phyloP scores from a whole-genome alignment of 1,140 invertebrate genomes.

The Chrysoperla carnea region DNA sequence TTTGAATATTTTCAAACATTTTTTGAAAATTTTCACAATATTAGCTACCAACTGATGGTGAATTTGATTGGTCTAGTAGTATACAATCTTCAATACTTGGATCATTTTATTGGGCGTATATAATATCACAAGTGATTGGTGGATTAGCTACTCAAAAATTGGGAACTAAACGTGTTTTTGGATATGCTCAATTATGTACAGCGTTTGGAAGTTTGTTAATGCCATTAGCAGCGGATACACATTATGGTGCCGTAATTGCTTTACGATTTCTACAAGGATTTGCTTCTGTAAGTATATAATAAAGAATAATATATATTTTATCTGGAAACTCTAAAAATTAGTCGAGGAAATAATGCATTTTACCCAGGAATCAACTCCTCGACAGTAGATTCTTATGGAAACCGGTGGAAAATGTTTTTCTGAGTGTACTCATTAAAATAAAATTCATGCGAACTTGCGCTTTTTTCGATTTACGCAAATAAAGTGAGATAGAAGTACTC shows the following conservation, averaged over 20 bases:
- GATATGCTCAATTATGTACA: conserved; percentile 46
- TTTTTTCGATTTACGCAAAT: too few relatives aligned
- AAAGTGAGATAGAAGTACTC: too few relatives aligned
- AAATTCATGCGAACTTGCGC: too few relatives aligned
- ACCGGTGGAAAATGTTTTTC: too few relatives aligned
- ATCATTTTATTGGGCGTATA: conserved; percentile 57
- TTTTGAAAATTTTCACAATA: too few relatives aligned
- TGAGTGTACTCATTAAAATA: too few relatives aligned
- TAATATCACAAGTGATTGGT: conserved; percentile 48
- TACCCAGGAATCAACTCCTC: too few relatives aligned
- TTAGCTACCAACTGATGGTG: conserved; percentile 18
- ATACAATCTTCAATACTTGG: conserved; percentile 42
- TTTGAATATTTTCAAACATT: too few relatives aligned
- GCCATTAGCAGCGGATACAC: conserved; percentile 37
- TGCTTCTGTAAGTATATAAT: conserved; percentile 33
- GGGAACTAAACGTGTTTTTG: conserved; percentile 63
- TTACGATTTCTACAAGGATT: conserved; percentile 46
- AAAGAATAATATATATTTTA: not conserved
- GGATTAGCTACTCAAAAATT: conserved; percentile 57
- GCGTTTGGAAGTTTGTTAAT: conserved; percentile 50
- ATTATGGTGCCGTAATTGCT: conserved; percentile 38
- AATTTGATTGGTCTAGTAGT: conserved; percentile 39
- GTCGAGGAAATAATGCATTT: too few relatives aligned
- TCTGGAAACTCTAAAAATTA: too few relatives aligned
- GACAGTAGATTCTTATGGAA: too few relatives aligned